Percentiles rank a stretch among this genome's conserved stretches.
Evolutionary conservation across 2,888 invertebrate species (phyloP).

Genomic region (Leptodirus hochenwartii): DNA sequence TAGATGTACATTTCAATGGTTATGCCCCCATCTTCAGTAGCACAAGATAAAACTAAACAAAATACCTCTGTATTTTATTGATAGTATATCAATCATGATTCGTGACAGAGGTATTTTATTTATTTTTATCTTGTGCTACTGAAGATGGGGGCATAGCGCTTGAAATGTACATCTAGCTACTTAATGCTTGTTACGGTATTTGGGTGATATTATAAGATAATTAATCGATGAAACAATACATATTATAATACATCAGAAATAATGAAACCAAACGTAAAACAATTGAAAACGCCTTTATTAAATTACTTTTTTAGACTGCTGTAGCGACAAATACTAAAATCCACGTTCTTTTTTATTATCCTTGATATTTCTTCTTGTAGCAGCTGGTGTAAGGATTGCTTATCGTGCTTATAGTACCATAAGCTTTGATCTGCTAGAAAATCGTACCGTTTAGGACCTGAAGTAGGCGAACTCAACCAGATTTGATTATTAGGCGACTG

Average conservation of each 20-base stretch:
- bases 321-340: slow-evolving; percentile 40
- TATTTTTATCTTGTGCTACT: too few relatives aligned
- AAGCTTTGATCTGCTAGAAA: slow-evolving; percentile 33
- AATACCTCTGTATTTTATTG: background rate
- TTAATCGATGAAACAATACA: too few relatives aligned
- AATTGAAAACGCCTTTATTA: too few relatives aligned
- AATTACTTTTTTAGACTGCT: slow-evolving; percentile 15
- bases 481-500: slow-evolving; percentile 95
- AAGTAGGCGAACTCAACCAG: slow-evolving; percentile 91
- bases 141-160: too few relatives aligned
- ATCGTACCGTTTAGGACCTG: slow-evolving; percentile 86
- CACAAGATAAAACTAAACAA: slow-evolving; percentile 1
- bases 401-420: slow-evolving; percentile 87
- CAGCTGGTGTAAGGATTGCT: slow-evolving; percentile 57
- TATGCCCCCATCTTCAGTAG: too few relatives aligned
- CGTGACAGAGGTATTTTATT: too few relatives aligned
- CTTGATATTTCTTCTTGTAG: slow-evolving; percentile 64
- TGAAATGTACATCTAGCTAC: too few relatives aligned
- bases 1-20: too few relatives aligned
- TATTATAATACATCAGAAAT: too few relatives aligned
- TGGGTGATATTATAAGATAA: too few relatives aligned
- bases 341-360: slow-evolving; percentile 37
- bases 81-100: background rate
- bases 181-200: too few relatives aligned
- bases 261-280: too few relatives aligned